Conservation (phyloP, 2,888 invertebrate genomes). For the Philopedon plagiatum region DNA sequence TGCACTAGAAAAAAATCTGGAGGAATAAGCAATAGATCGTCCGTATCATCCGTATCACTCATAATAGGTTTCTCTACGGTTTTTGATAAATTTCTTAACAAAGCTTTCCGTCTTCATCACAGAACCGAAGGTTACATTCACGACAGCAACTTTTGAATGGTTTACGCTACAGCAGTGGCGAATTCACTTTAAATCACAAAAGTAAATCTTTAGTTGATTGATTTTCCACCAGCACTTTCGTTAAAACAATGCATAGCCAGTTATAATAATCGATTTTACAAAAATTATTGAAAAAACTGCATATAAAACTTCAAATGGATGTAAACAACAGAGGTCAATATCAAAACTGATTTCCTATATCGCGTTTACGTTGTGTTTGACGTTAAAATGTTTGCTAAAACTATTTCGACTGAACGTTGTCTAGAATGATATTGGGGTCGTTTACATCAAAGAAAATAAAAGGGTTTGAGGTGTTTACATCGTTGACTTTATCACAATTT, state of each 20-base stretch:
- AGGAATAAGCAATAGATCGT: constrained; percentile 83
- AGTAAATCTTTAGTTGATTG: not conserved
- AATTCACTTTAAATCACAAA: not conserved
- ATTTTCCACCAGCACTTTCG: not conserved
- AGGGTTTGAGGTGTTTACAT: too few species aligned
- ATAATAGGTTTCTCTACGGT: constrained; percentile 26
- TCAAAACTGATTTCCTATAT: not conserved
- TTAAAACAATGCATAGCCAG: not conserved
- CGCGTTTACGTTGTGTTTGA: not conserved
- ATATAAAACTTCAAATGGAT: constrained; percentile 18
- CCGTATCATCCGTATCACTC: constrained; percentile 84
- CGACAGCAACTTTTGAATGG: not conserved
- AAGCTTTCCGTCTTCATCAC: constrained; percentile 20
- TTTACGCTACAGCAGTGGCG: too few species aligned
- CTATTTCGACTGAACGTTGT: not conserved
- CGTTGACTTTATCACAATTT: too few species aligned
- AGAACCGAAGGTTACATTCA: not conserved
- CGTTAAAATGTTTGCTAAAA: not conserved
- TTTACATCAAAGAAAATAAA: not conserved
- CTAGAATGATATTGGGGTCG: not conserved
- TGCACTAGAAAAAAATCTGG: constrained; percentile 81
- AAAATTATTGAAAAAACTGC: constrained; percentile 41
- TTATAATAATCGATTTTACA: constrained; percentile 18
- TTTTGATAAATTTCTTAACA: not conserved
- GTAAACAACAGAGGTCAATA: constrained; percentile 18